These are phyloP conservation scores for Hoplostethus atlanticus DNA, from an alignment of 2,797 vertebrate species.

Conservation along the genomic window DNA sequence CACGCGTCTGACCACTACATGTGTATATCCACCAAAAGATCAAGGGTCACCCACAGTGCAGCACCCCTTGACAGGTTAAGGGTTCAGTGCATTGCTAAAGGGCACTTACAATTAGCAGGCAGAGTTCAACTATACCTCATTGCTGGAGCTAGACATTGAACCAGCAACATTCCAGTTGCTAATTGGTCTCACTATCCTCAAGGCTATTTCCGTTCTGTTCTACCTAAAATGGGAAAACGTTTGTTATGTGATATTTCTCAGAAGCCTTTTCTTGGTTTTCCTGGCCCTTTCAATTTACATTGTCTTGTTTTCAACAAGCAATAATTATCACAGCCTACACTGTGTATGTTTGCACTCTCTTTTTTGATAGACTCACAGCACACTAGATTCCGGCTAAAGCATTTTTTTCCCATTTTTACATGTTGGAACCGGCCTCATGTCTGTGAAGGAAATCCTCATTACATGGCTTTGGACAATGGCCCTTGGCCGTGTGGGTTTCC, in stretches of 20 bases:
- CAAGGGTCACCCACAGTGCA: not conserved
- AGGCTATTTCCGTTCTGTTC: slow-evolving; percentile 6
- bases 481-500: slow-evolving; percentile 32
- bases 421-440: slow-evolving; percentile 34
- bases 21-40: not conserved
- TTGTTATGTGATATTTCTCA: not conserved
- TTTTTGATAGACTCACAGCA: not conserved
- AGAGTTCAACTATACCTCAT: not conserved
- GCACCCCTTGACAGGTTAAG: not conserved
- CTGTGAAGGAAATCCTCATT: slow-evolving; percentile 63
- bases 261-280: not conserved
- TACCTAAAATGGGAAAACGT: not conserved
- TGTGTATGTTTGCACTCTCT: slow-evolving; percentile 9
- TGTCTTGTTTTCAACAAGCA: slow-evolving; percentile 9
- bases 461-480: slow-evolving; percentile 29
- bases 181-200: slow-evolving; percentile 10
- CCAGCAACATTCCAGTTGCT: slow-evolving; percentile 10
- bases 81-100: not conserved
- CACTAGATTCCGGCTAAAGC: slow-evolving; percentile 16
- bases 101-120: not conserved
- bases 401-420: slow-evolving; percentile 18
- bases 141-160: slow-evolving; percentile 1
- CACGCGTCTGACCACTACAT: too few relatives aligned
- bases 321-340: slow-evolving; percentile 8
- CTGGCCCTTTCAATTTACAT: slow-evolving; percentile 10